Conservation (phyloP, 2,888 invertebrate species). For the Tenthredo distinguenda region DNA sequence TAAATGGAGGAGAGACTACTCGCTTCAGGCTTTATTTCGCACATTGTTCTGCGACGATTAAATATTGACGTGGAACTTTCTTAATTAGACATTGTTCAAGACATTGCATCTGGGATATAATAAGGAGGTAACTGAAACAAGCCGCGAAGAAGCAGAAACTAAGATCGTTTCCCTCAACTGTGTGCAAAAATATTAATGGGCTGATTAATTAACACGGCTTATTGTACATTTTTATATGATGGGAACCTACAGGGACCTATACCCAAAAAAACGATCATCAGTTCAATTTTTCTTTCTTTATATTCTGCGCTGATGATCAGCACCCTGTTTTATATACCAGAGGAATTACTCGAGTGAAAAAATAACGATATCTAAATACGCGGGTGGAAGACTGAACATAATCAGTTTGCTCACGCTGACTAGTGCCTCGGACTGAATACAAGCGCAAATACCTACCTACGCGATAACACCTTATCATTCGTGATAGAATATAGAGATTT, state of each 20-base stretch:
- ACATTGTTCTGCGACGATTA: not conserved
- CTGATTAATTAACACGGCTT: too few species aligned
- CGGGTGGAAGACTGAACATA: not conserved
- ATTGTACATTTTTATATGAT: too few species aligned
- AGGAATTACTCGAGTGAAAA: not conserved
- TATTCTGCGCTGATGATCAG: not conserved
- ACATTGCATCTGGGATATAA: not conserved
- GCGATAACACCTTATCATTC: not conserved
- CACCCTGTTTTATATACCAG: not conserved
- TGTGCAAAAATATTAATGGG: too few species aligned
- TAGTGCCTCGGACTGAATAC: not conserved
- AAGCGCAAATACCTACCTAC: not conserved
- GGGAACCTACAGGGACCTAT: too few species aligned
- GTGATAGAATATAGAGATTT: not conserved
- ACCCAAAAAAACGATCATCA: not conserved
- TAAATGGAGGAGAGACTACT: too few species aligned
- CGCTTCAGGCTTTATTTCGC: not conserved
- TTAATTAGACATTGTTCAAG: not conserved
- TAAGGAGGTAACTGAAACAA: not conserved
- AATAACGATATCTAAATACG: conserved; percentile 27
- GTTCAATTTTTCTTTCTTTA: not conserved
- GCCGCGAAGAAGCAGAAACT: not conserved
- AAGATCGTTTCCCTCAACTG: too few species aligned
- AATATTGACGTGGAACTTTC: not conserved
- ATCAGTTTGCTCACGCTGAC: not conserved